phyloP scores from a whole-genome alignment of 2,113 vertebrate genomes.

The Pseudopodoces humilis region DNA sequence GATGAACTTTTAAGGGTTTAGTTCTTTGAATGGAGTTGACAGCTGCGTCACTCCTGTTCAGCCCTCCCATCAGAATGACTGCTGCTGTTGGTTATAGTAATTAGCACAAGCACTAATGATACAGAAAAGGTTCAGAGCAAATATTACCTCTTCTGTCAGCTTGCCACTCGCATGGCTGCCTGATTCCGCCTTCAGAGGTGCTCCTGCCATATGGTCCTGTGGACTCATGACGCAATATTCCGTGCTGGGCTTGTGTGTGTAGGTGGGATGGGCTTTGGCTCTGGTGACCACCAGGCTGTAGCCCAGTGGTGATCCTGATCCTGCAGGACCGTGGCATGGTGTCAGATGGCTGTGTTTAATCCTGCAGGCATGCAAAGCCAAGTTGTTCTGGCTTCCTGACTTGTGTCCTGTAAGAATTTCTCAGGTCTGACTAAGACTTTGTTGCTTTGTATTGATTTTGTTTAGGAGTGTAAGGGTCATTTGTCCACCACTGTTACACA shows the following conservation, averaged over 20 bases:
- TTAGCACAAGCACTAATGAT: background rate
- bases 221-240: rapidly evolving
- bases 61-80: background rate
- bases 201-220: background rate
- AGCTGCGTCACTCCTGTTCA: background rate
- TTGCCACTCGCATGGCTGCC: rapidly evolving
- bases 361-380: background rate
- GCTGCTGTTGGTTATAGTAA: background rate
- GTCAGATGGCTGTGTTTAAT: background rate
- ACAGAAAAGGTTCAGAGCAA: background rate
- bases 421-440: background rate
- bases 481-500: background rate
- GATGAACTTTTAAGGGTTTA: background rate
- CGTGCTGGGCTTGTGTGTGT: rapidly evolving
- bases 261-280: background rate
- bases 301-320: background rate
- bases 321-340: background rate
- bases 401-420: background rate
- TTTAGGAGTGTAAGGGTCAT: background rate
- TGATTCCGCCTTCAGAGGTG: background rate
- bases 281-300: background rate
- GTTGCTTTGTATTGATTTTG: background rate
- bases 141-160: background rate
- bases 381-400: background rate
- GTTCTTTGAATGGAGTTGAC: background rate